Evolutionary conservation across 2,797 vertebrate species (phyloP).

Genomic region (Mionectes olivaceus): DNA sequence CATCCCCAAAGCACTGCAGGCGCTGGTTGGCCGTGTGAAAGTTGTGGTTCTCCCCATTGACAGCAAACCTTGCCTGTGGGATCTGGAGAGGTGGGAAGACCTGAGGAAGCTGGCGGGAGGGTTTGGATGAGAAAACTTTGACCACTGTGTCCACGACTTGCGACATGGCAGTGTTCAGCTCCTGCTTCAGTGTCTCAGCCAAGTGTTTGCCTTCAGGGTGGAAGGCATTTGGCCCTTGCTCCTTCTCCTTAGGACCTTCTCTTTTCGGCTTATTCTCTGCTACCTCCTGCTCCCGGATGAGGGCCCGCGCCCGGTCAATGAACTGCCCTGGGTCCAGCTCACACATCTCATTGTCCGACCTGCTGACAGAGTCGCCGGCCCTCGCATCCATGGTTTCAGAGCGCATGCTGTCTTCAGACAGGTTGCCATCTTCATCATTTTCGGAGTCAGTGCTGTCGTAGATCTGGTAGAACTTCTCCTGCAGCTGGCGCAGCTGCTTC

Average conservation of each 20-base stretch:
- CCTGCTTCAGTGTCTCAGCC: constrained; percentile 96
- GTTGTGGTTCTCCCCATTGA: constrained; percentile 94
- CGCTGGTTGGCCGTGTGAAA: constrained; percentile 96
- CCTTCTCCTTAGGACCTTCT: constrained; percentile 85
- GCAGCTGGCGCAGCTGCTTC: constrained; percentile 98
- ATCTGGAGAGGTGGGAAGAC: constrained; percentile 94
- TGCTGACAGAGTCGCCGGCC: constrained; percentile 81
- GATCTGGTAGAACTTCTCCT: constrained; percentile 99
- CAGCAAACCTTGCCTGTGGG: constrained; percentile 90
- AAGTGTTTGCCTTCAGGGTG: constrained; percentile 95
- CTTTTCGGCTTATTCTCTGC: constrained; percentile 88
- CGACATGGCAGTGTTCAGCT: constrained; percentile 97
- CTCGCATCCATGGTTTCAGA: constrained; percentile 88
- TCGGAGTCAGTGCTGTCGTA: constrained; percentile 98
- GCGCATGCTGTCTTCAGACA: constrained; percentile 95
- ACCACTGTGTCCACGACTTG: constrained; percentile 98
- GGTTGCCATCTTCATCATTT: constrained; percentile 94
- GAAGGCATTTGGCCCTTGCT: constrained; percentile 84
- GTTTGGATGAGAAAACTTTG: constrained; percentile 94
- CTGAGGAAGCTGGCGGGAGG: constrained; percentile 94
- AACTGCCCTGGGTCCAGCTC: constrained; percentile 94
- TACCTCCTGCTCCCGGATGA: constrained; percentile 91
- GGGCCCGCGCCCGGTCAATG: constrained; percentile 90
- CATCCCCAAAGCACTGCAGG: constrained; percentile 95
- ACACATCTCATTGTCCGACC: constrained; percentile 93